Conservation (phyloP, 2,113 vertebrate species). For the Chloebia gouldiae region DNA sequence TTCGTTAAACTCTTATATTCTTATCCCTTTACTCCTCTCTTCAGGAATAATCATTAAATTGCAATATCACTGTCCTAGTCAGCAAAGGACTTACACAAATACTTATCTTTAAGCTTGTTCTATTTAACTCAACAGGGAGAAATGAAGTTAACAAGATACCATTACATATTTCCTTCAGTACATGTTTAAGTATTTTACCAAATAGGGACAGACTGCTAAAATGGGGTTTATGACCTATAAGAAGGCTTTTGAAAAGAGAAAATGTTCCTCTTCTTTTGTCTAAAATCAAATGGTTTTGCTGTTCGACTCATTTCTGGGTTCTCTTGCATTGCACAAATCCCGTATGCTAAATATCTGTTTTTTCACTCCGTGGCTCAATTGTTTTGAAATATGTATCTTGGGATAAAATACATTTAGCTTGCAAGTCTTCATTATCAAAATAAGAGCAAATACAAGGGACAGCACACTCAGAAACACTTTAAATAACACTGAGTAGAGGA, state of each 20-base stretch:
- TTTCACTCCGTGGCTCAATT: neutral
- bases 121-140: neutral
- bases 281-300: neutral
- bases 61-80: neutral
- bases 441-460: neutral
- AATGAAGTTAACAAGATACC: neutral
- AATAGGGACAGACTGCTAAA: neutral
- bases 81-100: neutral
- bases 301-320: neutral
- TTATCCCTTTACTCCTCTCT: neutral
- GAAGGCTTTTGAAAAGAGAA: neutral
- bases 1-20: neutral
- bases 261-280: neutral
- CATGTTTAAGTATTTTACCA: neutral
- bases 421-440: neutral
- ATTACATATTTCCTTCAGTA: neutral
- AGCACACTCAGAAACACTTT: neutral
- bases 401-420: neutral
- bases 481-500: neutral
- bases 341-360: neutral
- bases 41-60: neutral
- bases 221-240: neutral
- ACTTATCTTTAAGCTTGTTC: neutral
- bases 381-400: neutral
- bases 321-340: neutral